Evolutionary conservation across 2,113 vertebrate species (phyloP), one percentile per base, ranked within the genome.

Genomic region (Isichthys henryi): DNA sequence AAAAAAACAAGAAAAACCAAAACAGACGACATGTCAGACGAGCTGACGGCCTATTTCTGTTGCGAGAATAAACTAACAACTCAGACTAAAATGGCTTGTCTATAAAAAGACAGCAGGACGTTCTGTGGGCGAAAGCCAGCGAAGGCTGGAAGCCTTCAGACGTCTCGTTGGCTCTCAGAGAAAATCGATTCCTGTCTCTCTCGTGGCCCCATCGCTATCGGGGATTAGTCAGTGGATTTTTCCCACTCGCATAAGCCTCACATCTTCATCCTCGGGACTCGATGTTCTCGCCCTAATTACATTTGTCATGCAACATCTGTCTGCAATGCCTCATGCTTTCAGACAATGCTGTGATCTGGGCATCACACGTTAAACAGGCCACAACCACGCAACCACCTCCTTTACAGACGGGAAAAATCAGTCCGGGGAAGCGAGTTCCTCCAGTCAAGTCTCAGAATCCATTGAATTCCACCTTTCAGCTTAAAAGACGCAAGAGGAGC

Each of bases 1-100:
- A 90, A 93, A 17, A 3, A 92, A 89, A 74, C 0, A 90, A 90
- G 11, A 48, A 80, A 49, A 50, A 90, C 9, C 70, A 88, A 82
- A 21, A 52, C 74, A 77, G 56, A 83, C 27, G 56, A 83, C 27
- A 53, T 84, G 45, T n/a, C 31, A 53, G 23, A 52, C 45, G 13
- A n/a, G 56, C 53, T n/a, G 48, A 70, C 21, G 17, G 46, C 1
- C 45, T 87, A 77, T 87, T 87, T 90, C 45, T 90, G 27, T 88
- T 35, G 52, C 35, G 0, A 66, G 35, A 87, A 91, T 88, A 87
- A 84, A 56, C 88, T 23, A 39, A 85, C 86, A 43, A 5, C 70
- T 52, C 88, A 46, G 17, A 43, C 27, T 13, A 39, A 70, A 89
- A n/a, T 82, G 80, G 80, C 19, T 45, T n/a, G 8, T 27, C 84